Conservation (phyloP, 2,113 vertebrate species). For the Glaucomys volans region DNA sequence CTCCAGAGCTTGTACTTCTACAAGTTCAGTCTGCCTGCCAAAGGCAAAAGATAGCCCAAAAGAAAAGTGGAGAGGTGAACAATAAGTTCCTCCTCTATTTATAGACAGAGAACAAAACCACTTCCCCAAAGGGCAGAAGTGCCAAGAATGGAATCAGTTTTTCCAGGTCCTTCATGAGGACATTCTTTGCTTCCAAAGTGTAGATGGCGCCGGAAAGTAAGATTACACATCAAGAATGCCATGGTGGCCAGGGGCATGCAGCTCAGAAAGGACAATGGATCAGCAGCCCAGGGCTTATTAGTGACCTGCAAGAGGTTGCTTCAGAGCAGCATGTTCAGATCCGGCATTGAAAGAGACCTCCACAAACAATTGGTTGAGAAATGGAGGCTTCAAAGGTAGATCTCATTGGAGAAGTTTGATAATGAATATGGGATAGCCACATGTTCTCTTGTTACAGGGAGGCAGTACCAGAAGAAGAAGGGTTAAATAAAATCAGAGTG, state of each 20-base stretch:
- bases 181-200: conserved; percentile 59
- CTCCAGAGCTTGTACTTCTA: background rate
- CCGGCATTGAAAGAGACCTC: background rate
- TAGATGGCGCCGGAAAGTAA: background rate
- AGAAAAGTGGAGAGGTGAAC: background rate
- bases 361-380: background rate
- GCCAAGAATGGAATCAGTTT: conserved; percentile 44
- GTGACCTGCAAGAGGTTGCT: background rate
- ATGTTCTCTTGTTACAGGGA: background rate
- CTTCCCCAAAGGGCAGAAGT: background rate
- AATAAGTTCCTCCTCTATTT: conserved; percentile 57
- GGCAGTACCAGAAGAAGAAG: background rate
- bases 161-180: conserved; percentile 41
- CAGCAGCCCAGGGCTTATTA: background rate
- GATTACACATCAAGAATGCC: background rate
- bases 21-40: background rate
- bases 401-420: background rate
- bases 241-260: background rate
- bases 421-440: background rate
- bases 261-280: background rate
- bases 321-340: background rate
- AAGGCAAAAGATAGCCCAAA: conserved; percentile 43
- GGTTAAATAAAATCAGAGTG: background rate
- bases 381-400: background rate
- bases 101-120: conserved; percentile 59